A percentile compares a stretch with the other conserved stretches of the same genome.
Conservation (phyloP, 2,113 vertebrate genomes). For the Silurus meridionalis region DNA sequence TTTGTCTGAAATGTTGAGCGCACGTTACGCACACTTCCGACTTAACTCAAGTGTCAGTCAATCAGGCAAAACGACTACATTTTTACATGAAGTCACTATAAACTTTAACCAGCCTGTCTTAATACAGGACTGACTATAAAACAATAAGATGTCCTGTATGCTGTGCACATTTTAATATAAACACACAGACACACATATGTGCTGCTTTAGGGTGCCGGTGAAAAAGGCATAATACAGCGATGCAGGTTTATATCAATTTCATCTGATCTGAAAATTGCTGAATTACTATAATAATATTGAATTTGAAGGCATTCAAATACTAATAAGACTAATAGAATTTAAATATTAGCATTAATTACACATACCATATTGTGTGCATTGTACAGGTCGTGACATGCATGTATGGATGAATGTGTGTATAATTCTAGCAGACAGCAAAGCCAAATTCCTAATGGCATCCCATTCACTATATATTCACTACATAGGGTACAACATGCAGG, state of each 20-base stretch:
- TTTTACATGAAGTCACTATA: not conserved
- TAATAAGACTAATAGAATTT: not conserved
- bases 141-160: not conserved
- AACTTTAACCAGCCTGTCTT: not conserved
- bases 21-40: conserved; percentile 6
- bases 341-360: not conserved
- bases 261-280: not conserved
- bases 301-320: not conserved
- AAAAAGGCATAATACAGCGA: not conserved
- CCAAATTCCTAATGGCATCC: not conserved
- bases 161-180: not conserved
- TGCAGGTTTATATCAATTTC: not conserved
- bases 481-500: not conserved
- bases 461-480: not conserved
- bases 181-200: not conserved
- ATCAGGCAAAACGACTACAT: not conserved
- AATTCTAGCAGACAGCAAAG: not conserved
- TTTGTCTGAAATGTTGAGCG: conserved; percentile 9
- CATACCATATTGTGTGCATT: not conserved
- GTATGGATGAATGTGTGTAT: not conserved
- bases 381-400: not conserved
- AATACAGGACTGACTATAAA: not conserved
- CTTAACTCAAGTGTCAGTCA: conserved; percentile 10
- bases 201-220: not conserved
- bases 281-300: not conserved